These are phyloP conservation scores for Cheilosia vulpina DNA, from an alignment of 2,888 invertebrate species.

Conservation along the genomic window DNA sequence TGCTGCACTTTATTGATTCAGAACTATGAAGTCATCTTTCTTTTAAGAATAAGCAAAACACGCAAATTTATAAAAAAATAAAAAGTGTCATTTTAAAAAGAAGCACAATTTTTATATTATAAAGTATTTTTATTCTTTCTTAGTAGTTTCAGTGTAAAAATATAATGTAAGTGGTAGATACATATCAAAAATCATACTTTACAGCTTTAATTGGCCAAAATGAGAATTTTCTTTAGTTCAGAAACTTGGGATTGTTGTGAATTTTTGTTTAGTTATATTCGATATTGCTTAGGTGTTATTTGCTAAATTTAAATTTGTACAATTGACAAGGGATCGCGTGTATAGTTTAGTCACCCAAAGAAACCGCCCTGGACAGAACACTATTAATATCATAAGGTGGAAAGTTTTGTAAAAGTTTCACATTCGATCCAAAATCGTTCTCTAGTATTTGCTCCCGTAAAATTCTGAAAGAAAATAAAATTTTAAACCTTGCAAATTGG, in stretches of 20 bases:
- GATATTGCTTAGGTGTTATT: constrained; percentile 55
- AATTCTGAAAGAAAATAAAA: constrained; percentile 85
- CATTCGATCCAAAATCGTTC: constrained; percentile 96
- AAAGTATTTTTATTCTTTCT: constrained; percentile 14
- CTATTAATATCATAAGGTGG: constrained; percentile 94
- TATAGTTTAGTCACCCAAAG: constrained; percentile 77
- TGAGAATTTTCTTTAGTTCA: constrained; percentile 50
- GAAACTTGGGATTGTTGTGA: constrained; percentile 27
- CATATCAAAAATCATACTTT: constrained; percentile 60
- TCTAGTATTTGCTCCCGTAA: constrained; percentile 91
- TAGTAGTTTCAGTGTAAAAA: constrained; percentile 64
- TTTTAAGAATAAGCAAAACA: neutral
- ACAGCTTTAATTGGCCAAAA: constrained; percentile 64
- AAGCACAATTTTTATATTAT: constrained; percentile 25
- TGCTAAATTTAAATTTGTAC: constrained; percentile 65
- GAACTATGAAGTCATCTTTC: no score
- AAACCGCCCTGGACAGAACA: constrained; percentile 91
- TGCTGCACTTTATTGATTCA: no score
- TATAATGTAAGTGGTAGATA: constrained; percentile 49
- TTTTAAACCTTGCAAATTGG: neutral
- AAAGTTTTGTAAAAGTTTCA: constrained; percentile 96
- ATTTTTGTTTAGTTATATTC: constrained; percentile 44
- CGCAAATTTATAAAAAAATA: constrained; percentile 29
- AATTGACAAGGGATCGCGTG: constrained; percentile 63
- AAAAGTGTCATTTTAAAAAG: constrained; percentile 44